phyloP scores from a whole-genome alignment of 2,113 vertebrate species.

The Ptychochromis oligacanthus region DNA sequence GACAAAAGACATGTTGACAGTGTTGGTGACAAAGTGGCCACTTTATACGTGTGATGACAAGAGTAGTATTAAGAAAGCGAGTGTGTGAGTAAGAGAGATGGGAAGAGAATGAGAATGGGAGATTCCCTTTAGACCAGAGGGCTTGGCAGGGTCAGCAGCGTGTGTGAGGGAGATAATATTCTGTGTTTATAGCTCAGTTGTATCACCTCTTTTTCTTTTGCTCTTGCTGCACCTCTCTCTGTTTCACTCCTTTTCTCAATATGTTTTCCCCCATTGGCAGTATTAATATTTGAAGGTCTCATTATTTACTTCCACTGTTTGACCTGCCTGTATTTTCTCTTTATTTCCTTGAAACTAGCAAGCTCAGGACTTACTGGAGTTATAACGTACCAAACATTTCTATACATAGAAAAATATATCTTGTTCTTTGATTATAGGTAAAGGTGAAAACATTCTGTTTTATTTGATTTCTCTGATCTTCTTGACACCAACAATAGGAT shows the following conservation, averaged over 20 bases:
- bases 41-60: constrained; percentile 49
- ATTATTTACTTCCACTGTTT: constrained; percentile 38
- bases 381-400: neutral
- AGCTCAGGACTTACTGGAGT: neutral
- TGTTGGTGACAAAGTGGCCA: constrained; percentile 43
- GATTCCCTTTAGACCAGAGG: constrained; percentile 59
- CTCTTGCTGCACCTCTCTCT: constrained; percentile 16
- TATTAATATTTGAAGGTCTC: constrained; percentile 55
- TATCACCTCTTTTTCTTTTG: constrained; percentile 27
- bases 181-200: constrained; percentile 47
- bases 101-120: constrained; percentile 41
- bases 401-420: neutral
- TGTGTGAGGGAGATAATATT: constrained; percentile 68
- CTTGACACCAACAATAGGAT: neutral
- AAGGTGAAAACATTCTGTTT: too few relatives aligned
- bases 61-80: constrained; percentile 1
- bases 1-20: constrained; percentile 24
- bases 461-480: neutral
- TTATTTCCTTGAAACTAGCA: constrained; percentile 13
- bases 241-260: constrained; percentile 4
- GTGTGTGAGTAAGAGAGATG: constrained; percentile 31
- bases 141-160: constrained; percentile 56
- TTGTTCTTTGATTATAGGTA: neutral
- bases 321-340: constrained; percentile 10
- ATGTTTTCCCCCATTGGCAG: neutral